Conservation (phyloP, 2,888 invertebrate genomes). For the Troides aeacus region DNA sequence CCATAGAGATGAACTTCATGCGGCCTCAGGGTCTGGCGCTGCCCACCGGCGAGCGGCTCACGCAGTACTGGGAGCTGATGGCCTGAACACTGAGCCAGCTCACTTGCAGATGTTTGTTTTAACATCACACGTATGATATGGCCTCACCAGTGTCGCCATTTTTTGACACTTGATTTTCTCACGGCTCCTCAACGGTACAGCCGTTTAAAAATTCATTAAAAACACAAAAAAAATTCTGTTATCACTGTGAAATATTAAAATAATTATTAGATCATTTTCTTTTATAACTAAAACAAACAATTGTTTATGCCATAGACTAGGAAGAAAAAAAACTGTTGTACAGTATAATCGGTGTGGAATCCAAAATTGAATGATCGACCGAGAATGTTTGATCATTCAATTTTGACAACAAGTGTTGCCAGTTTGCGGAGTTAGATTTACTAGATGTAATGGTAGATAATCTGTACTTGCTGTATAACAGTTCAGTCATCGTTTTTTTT, state of each 20-base stretch:
- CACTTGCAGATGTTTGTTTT: background rate
- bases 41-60: slow-evolving; percentile 82
- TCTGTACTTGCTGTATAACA: background rate
- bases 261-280: background rate
- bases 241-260: no score
- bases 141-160: background rate
- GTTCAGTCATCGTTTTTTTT: background rate
- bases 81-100: slow-evolving; percentile 45
- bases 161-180: background rate
- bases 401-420: slow-evolving; percentile 38
- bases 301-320: no score
- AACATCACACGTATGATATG: background rate
- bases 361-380: slow-evolving; percentile 52
- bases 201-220: no score
- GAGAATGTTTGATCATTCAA: slow-evolving; percentile 48
- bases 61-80: slow-evolving; percentile 83
- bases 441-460: background rate
- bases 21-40: slow-evolving; percentile 83
- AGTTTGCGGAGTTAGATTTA: background rate
- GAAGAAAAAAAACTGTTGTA: no score
- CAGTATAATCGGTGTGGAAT: no score
- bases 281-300: background rate
- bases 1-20: slow-evolving; percentile 87
- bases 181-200: background rate
- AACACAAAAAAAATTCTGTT: no score